Percentiles rank a stretch among this genome's conserved stretches.
These are phyloP conservation scores for Rhinoraja longicauda DNA, from an alignment of 2,797 vertebrate genomes.

Conservation along the genomic window DNA sequence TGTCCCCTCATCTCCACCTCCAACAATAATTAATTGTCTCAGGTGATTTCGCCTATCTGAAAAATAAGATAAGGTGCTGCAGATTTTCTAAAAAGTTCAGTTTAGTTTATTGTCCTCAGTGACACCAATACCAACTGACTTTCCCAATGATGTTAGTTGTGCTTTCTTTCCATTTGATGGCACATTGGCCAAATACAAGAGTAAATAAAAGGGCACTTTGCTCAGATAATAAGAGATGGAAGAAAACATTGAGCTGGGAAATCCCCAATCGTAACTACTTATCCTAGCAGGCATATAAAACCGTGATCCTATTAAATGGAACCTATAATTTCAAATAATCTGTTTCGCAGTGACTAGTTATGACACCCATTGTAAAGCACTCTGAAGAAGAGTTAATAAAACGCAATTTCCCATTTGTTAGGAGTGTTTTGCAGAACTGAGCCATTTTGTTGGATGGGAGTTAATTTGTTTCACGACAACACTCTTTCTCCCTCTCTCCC, in stretches of 20 bases:
- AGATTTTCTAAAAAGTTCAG: too few species aligned
- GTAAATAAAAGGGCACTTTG: background rate
- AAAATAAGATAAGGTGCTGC: too few species aligned
- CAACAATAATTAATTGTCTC: too few species aligned
- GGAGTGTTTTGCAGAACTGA: slow-evolving; percentile 47
- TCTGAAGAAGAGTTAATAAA: slow-evolving; percentile 68
- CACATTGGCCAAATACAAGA: background rate
- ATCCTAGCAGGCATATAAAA: slow-evolving; percentile 2
- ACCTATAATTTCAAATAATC: background rate
- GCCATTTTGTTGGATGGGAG: slow-evolving; percentile 62
- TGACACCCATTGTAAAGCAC: slow-evolving; percentile 44
- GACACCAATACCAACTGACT: background rate
- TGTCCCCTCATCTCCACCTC: too few species aligned
- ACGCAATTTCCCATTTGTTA: slow-evolving; percentile 68
- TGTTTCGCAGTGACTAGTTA: background rate
- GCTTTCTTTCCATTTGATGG: background rate
- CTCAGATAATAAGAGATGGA: background rate
- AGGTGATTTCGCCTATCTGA: too few species aligned
- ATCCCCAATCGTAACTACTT: background rate
- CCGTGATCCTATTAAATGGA: background rate
- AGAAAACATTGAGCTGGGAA: background rate
- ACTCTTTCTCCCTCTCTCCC: slow-evolving; percentile 49
- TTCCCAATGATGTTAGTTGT: background rate
- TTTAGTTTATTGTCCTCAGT: background rate
- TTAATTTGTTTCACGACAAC: slow-evolving; percentile 64